Evolutionary conservation across 2,888 invertebrate species (phyloP).

Genomic region (Pyrrhia umbra): DNA sequence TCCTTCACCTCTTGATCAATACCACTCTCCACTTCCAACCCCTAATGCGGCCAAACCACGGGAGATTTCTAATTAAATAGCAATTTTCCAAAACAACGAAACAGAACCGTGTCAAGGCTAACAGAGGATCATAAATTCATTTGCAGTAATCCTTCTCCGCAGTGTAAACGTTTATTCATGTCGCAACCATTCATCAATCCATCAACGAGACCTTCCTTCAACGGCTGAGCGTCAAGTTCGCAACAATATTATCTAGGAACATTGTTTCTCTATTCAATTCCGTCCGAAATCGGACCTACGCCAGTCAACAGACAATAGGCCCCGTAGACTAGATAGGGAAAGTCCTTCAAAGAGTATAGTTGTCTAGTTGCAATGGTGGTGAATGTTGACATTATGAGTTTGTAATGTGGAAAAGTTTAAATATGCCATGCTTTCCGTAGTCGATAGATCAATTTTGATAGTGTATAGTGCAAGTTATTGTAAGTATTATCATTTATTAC

Average conservation of each 20-base stretch:
- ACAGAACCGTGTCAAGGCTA: conserved; percentile 25
- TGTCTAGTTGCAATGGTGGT: background rate
- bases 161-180: conserved; percentile 23
- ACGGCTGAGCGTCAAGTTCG: conserved; percentile 24
- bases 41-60: too few relatives aligned
- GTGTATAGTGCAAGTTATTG: too few relatives aligned
- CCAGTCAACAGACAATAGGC: background rate
- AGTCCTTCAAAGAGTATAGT: conserved; percentile 12
- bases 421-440: too few relatives aligned
- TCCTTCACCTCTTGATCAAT: too few relatives aligned
- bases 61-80: conserved; percentile 8
- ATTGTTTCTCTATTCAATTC: conserved; percentile 47
- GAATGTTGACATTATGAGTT: background rate
- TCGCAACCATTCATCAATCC: conserved; percentile 31
- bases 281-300: conserved; percentile 41
- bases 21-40: too few relatives aligned
- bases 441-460: too few relatives aligned
- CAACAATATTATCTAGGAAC: conserved; percentile 54
- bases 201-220: conserved; percentile 17
- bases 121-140: conserved; percentile 28
- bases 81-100: conserved; percentile 1
- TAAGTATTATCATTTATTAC: too few relatives aligned
- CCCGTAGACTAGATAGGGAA: conserved; percentile 17
- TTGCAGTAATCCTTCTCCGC: conserved; percentile 28
- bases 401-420: too few relatives aligned